Evolutionary conservation across 2,888 invertebrate genomes (phyloP), one percentile per base, ranked within the genome.

Genomic region (Andrena flavipes): DNA sequence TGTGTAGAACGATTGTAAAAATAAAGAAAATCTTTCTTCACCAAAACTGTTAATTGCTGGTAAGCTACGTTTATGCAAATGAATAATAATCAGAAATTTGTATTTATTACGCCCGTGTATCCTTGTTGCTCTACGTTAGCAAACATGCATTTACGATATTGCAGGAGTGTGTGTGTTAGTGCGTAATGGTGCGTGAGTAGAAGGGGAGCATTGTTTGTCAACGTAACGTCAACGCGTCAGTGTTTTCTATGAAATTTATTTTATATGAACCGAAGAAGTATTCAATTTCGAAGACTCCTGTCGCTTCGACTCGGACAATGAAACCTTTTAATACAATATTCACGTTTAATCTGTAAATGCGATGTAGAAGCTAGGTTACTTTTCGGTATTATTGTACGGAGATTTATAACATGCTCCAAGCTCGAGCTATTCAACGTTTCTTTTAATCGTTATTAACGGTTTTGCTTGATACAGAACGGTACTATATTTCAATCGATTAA

Each of bases 361-460:
- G 51, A 51, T 30, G 23, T 26, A 48, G 13, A 49, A 64, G 33
- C 23, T 54, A 68, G 70, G 81, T 79, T 79, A 74, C 56, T 10
- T 56, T 60, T 30, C 7, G 54, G 13, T 68, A 51, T 35, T 64
- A n/a, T 3, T 13, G 56, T 71, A 35, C 1, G 35, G 13, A 35
- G 35, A 35, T 2, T 35, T 10, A 10, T 42, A 54, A 30, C 20
- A 49, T 33, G 26, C 2, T 56, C 48, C 10, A 20, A 30, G 4
- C 54, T 2, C 6, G 29, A 20, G 13, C 6, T 6, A 1, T 30
- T 70, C 56, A 20, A 67, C 23, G 59, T 7, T n/a, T 23, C n/a
- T 76, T 49, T 59, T 69, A 59, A 63, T 16, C 74, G 35, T 64
- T 63, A 54, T 60, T 62, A 16, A 67, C 54, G 54, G 23, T 70